Base-by-base conservation (phyloP, 2,797 vertebrate genomes). In the Miichthys miiuy region DNA sequence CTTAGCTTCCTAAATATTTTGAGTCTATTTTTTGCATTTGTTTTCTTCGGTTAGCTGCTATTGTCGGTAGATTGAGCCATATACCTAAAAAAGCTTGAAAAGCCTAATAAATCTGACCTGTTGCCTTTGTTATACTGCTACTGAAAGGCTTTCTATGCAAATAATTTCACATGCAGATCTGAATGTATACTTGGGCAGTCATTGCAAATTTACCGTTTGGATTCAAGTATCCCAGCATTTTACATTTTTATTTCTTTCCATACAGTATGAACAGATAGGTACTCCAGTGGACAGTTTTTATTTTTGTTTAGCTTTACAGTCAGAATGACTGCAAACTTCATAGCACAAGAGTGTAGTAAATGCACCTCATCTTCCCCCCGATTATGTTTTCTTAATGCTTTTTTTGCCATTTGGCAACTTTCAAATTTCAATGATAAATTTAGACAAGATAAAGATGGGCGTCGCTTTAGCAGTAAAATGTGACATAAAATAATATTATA, bases 101-200 rank as follows among this genome's bases (percentile, higher is more conserved):
- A 71, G 38, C 75, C 16, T 34, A 20, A 73, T 47, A 65, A 58
- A 76, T 75, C 27, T 61, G 21, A 70, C 63, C 48, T 34, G 7
- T 71, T 76, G 23, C 52, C 90, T 78, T 67, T 23, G 61, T 80
- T 73, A 38, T 42, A 60, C 55, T 57, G 38, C 63, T 44, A 77
- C 61, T 80, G 50, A 73, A 61, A 80, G 27, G 58, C 23, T 87
- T 90, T 84, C 87, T 91, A 91, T 91, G 87, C 89, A 91, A 91
- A 90, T 50, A 44, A 38, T 64, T 67, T 79, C 30, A 72, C 69
- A 72, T 72, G 27, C 21, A 75, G 46, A 87, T 69, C 66, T 73
- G 81, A 91, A 87, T 88, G 82, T 88, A 84, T 87, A 84, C 30
- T 79, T 72, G 16, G 57, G 62, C 34, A 52, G 34, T 25, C 20